Base-by-base conservation (phyloP, 2,888 invertebrate species). In the Agelastica alni region DNA sequence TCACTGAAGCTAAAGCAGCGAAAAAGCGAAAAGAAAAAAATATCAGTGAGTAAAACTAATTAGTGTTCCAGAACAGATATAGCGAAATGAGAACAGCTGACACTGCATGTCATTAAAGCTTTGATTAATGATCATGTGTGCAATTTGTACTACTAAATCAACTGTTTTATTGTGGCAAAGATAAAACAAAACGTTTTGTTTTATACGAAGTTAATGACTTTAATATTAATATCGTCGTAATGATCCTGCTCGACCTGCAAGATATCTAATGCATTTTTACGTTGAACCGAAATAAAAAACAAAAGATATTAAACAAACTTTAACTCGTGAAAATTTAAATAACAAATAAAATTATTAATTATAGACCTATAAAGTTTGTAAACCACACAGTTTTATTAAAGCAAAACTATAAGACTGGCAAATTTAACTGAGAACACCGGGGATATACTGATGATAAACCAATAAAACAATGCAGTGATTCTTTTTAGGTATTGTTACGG, bases 51-150 rank as follows among this genome's bases (percentile, higher is more conserved):
- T 28, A 46, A 53, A 58, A 51, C 49, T 58, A 58, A 58, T 58
- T 58, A 58, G 51, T 53, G 53, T 58, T 51, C 49, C 37, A 49
- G 47, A 55, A 44, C 36, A 51, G 42, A 46, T n/a, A n/a, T 46
- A 43, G 32, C 36, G 42, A 41, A 53, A 46, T 46, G 53, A 46
- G 53, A 45, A 22, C 53, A 58, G 49, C 53, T 47, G 53, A 51
- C 49, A 53, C 53, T 20, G 57, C 39, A 51, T 51, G 53, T 58
- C 57, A 53, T 53, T 58, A 58, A 53, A 43, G 37, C 43, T 46
- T 39, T 58, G 53, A 58, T 49, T 53, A 58, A 58, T 53, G 57
- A 53, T 47, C 53, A 26, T 51, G 37, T 47, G 53, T 48, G 41
- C 36, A 49, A 42, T 45, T 49, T 49, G 49, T 49, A 49, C 49